These are phyloP conservation scores for Oscheius sp. DNA, from an alignment of 2,888 invertebrate genomes.

Conservation along the genomic window DNA sequence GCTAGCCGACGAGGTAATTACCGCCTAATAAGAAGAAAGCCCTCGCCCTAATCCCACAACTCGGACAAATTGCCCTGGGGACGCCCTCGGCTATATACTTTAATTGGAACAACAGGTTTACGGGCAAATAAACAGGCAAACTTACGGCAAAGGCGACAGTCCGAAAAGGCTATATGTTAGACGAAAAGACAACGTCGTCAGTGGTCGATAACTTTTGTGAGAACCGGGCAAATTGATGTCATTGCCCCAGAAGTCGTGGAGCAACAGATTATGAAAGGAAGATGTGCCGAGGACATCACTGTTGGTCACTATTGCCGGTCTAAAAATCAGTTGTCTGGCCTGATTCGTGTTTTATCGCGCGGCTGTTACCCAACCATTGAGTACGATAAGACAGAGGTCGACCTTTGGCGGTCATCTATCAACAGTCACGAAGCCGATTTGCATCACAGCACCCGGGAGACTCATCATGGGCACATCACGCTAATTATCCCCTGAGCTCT, in stretches of 20 bases:
- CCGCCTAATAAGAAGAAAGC: conserved; percentile 34
- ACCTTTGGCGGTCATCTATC: conserved; percentile 37
- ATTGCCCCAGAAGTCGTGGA: conserved; percentile 98
- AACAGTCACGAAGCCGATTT: conserved; percentile 34
- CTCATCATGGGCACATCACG: neutral
- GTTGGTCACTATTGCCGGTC: conserved; percentile 94
- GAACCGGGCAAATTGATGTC: conserved; percentile 90
- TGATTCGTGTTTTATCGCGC: conserved; percentile 21
- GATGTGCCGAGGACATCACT: conserved; percentile 85
- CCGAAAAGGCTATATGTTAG: conserved; percentile 83
- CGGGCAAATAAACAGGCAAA: neutral
- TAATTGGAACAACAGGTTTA: neutral
- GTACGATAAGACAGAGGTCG: conserved; percentile 8
- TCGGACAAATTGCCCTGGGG: conserved; percentile 34
- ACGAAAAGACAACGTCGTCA: conserved; percentile 89
- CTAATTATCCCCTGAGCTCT: conserved; percentile 19
- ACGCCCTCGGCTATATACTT: conserved; percentile 8
- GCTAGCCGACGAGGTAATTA: conserved; percentile 36
- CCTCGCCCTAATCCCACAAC: neutral
- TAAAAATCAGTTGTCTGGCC: conserved; percentile 76
- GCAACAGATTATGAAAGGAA: conserved; percentile 84
- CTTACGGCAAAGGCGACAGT: conserved; percentile 37
- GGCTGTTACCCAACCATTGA: conserved; percentile 25
- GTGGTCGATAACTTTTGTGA: conserved; percentile 94
- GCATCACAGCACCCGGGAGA: conserved; percentile 24